Conservation (phyloP, 2,113 vertebrate genomes). For the Pongo abelii region DNA sequence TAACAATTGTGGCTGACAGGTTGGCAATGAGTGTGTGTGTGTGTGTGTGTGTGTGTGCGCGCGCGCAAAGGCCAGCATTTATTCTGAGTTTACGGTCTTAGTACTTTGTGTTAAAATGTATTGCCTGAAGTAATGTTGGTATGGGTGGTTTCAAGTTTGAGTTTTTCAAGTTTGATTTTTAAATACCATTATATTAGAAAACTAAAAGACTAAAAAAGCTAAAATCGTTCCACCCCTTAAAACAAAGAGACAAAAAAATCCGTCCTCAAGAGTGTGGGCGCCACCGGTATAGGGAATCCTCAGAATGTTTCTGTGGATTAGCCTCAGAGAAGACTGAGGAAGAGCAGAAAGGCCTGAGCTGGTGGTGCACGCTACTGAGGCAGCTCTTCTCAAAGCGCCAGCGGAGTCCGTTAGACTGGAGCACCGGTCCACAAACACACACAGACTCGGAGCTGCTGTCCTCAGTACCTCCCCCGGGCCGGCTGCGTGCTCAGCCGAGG, state of each 20-base stretch:
- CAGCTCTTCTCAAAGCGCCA: neutral
- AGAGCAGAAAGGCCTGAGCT: neutral
- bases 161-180: neutral
- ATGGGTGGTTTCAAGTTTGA: neutral
- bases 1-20: neutral
- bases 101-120: neutral
- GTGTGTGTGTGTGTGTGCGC: too few relatives aligned
- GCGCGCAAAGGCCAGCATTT: neutral
- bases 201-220: neutral
- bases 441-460: neutral
- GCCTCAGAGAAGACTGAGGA: neutral
- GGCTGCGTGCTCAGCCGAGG: neutral
- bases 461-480: neutral
- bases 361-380: neutral
- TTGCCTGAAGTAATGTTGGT: neutral
- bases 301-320: neutral
- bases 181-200: neutral
- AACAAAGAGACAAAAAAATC: neutral
- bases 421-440: neutral
- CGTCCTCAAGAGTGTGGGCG: neutral
- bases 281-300: neutral
- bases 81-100: neutral
- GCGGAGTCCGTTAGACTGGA: accelerated
- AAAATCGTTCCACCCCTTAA: neutral
- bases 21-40: neutral